Base-by-base conservation (phyloP, 2,113 vertebrate genomes). In the Drymodes brunneopygia region DNA sequence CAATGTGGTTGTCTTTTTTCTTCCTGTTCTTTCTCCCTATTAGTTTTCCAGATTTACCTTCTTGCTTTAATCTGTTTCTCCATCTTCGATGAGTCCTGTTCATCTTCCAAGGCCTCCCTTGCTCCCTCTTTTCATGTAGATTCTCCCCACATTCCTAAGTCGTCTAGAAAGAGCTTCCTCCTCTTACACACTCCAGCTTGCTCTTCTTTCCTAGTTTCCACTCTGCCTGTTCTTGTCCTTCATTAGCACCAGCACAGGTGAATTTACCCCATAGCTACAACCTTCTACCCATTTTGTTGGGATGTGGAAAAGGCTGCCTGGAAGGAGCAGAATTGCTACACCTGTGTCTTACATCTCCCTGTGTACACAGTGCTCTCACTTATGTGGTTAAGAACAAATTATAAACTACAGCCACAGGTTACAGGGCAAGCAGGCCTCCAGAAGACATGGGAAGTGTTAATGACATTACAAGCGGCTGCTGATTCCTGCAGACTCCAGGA, bases 1-100 rank as follows among this genome's bases (percentile, higher is more conserved):
- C 8, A 86, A 80, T 0, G 2, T 33, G 17, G 7, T 42, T 1
- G 3, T 64, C 40, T 53, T 89, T 74, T 25, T 0, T 0, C 3
- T 2, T 16, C 12, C 18, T 7, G 4, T 51, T 82, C 36, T 70
- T 94, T 85, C 23, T 75, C 25, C 38, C 27, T 72, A 1, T 61
- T 75, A 77, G 22, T 69, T 60, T 81, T 81, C 17, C 60, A 78
- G 53, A 40, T 81, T 67, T 64, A 70, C n/a, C 29, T 25, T 82
- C 38, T 67, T 67, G 31, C 56, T 64, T 88, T 83, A 51, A 58
- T 54, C 35, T 86, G 38, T 53, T 40, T 74, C 48, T 27, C 72
- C 27, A 66, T 44, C 86, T 81, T 74, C 7, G 1, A 28, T 31
- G 31, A 78, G 21, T 67, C 23, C 31, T 88, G 8, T 54, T 71